Percentiles rank a stretch among this genome's conserved stretches.
phyloP scores from a whole-genome alignment of 2,888 invertebrate species.

The Alitta virens region DNA sequence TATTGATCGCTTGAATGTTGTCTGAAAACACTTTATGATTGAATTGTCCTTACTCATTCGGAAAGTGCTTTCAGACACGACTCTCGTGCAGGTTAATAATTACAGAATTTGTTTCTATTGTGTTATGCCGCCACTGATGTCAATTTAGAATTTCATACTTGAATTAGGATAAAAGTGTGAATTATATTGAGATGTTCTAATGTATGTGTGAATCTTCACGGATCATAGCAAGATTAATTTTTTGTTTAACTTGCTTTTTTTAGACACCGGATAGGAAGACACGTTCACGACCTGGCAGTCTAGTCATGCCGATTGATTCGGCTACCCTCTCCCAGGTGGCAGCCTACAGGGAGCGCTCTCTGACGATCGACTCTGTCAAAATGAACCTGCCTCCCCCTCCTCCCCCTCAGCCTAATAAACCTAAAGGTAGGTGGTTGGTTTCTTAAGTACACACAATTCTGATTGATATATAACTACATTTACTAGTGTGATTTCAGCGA shows the following conservation, averaged over 20 bases:
- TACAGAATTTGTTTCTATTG: no score
- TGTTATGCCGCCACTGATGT: no score
- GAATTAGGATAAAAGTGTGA: no score
- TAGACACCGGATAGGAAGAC: conserved; percentile 10
- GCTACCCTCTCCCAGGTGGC: conserved; percentile 3
- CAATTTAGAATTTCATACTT: no score
- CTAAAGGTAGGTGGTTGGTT: conserved; percentile 35
- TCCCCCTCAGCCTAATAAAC: conserved; percentile 63
- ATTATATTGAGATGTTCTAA: no score
- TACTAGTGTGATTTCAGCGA: background rate
- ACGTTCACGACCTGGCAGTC: conserved; percentile 27
- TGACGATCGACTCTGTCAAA: conserved; percentile 18
- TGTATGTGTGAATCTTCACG: no score
- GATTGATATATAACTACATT: background rate
- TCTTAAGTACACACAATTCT: background rate
- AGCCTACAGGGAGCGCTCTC: conserved; percentile 20
- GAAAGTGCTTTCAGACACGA: no score
- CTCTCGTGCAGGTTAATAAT: no score
- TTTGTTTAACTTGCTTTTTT: background rate
- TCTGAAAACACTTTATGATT: no score
- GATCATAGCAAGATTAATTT: no score
- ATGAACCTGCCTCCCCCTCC: conserved; percentile 68
- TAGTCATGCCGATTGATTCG: conserved; percentile 23
- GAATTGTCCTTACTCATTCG: no score
- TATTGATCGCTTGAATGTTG: no score